Conservation (phyloP, 1,140 invertebrate genomes). For the Chlorops oryzae region DNA sequence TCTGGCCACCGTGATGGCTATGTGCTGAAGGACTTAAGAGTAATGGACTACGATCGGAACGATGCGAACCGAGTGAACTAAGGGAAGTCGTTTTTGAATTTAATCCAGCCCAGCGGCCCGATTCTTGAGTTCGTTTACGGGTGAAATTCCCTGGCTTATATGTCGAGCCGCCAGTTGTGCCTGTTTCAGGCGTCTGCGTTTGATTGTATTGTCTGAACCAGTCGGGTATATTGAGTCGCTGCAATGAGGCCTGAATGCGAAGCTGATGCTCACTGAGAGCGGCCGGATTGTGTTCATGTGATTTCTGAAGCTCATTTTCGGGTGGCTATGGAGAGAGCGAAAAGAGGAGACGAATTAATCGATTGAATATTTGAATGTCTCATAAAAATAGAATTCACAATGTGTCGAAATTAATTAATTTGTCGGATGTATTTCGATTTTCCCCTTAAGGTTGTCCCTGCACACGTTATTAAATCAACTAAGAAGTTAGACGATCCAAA, state of each 20-base stretch:
- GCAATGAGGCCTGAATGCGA: slow-evolving; percentile 82
- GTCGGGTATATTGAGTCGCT: slow-evolving; percentile 88
- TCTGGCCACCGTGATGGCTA: slow-evolving; percentile 45
- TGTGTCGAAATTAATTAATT: no score
- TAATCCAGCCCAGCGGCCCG: slow-evolving; percentile 64
- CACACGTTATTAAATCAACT: no score
- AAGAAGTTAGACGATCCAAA: no score
- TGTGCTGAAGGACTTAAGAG: slow-evolving; percentile 45
- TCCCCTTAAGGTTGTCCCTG: no score
- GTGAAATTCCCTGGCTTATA: slow-evolving; percentile 46
- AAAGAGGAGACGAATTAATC: slow-evolving; percentile 22
- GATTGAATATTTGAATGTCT: no score
- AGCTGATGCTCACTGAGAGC: slow-evolving; percentile 84
- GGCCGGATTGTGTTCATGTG: slow-evolving; percentile 51
- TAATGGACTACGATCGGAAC: slow-evolving; percentile 44
- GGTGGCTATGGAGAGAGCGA: slow-evolving; percentile 65
- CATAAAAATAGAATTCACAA: no score
- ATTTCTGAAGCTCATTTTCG: slow-evolving; percentile 85
- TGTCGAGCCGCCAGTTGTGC: slow-evolving; percentile 29
- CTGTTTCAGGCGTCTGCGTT: slow-evolving; percentile 41
- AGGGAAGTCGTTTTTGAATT: slow-evolving; percentile 73
- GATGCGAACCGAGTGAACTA: slow-evolving; percentile 56
- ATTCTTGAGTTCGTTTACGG: slow-evolving; percentile 62
- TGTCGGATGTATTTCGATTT: no score
- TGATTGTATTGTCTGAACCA: slow-evolving; percentile 59